phyloP scores from a whole-genome alignment of 2,888 invertebrate species.

The Tenthredo livida region DNA sequence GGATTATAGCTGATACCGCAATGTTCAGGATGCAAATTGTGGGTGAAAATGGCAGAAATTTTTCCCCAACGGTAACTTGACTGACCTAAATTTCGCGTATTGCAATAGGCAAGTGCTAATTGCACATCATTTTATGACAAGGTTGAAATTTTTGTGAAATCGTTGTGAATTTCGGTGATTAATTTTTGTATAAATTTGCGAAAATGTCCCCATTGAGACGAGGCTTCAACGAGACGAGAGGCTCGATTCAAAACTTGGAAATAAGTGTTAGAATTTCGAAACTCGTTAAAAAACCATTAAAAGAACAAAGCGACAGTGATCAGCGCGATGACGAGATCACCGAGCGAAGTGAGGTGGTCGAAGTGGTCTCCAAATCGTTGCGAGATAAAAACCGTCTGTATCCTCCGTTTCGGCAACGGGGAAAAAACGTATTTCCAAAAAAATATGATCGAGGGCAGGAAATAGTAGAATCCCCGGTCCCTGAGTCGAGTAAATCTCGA shows the following conservation, averaged over 20 bases:
- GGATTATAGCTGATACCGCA: background rate
- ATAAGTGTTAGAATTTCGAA: background rate
- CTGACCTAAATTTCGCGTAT: background rate
- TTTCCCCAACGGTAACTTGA: background rate
- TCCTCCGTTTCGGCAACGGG: constrained; percentile 21
- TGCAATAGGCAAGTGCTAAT: background rate
- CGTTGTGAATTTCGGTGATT: background rate
- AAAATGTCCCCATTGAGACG: background rate
- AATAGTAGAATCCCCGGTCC: background rate
- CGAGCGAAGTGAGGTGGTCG: background rate
- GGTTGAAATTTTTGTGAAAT: background rate
- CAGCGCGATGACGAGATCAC: background rate
- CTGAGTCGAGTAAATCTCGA: background rate
- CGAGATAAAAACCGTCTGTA: constrained; percentile 22
- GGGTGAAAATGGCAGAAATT: background rate
- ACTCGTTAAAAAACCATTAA: constrained; percentile 10
- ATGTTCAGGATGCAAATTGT: background rate
- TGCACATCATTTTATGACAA: background rate
- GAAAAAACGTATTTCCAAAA: background rate
- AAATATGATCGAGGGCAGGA: background rate
- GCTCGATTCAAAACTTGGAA: background rate
- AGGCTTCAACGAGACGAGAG: background rate
- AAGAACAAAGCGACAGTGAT: background rate
- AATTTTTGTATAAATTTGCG: background rate
- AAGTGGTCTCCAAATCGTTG: constrained; percentile 7